Percentiles rank a stretch among this genome's conserved stretches.
Evolutionary conservation across 2,888 invertebrate genomes (phyloP).

Genomic region (Loripinus fragilis): DNA sequence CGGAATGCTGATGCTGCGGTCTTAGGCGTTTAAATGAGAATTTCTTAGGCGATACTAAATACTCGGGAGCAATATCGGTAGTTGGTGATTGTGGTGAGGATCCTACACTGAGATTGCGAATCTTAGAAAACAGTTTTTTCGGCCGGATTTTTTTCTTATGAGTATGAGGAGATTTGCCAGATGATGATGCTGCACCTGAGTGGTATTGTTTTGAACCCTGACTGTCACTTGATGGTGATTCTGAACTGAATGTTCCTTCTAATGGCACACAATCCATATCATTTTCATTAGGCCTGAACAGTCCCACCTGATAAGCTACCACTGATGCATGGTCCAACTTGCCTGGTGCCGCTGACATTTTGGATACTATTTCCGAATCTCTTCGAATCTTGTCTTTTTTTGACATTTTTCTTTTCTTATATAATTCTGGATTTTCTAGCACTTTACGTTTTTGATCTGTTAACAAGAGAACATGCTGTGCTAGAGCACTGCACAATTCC

Average conservation of each 20-base stretch:
- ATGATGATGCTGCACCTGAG: slow-evolving; percentile 35
- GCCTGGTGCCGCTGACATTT: slow-evolving; percentile 91
- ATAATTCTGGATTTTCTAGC: slow-evolving; percentile 88
- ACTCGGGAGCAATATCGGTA: slow-evolving; percentile 45
- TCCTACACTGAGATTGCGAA: slow-evolving; percentile 66
- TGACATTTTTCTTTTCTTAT: slow-evolving; percentile 77
- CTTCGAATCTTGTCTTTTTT: slow-evolving; percentile 78
- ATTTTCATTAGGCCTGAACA: slow-evolving; percentile 74
- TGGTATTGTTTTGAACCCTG: slow-evolving; percentile 10
- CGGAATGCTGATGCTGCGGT: slow-evolving; percentile 51
- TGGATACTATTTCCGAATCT: slow-evolving; percentile 87
- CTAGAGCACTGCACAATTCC: slow-evolving; percentile 82
- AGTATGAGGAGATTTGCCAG: slow-evolving; percentile 80
- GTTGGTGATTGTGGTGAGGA: slow-evolving; percentile 60
- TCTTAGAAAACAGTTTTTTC: slow-evolving; percentile 74
- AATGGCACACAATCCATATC: slow-evolving; percentile 70
- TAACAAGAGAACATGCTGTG: slow-evolving; percentile 84
- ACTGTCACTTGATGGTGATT: slow-evolving; percentile 31
- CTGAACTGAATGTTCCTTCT: slow-evolving; percentile 45
- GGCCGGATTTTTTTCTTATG: slow-evolving; percentile 72
- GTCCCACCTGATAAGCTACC: slow-evolving; percentile 90
- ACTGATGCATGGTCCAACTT: slow-evolving; percentile 95
- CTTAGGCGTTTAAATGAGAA: slow-evolving; percentile 64
- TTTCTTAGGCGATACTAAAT: slow-evolving; percentile 53
- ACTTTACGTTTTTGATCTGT: slow-evolving; percentile 92